Evolutionary conservation across 2,113 vertebrate genomes (phyloP), one percentile per base, ranked within the genome.

Genomic region (Myiozetetes cayanensis): DNA sequence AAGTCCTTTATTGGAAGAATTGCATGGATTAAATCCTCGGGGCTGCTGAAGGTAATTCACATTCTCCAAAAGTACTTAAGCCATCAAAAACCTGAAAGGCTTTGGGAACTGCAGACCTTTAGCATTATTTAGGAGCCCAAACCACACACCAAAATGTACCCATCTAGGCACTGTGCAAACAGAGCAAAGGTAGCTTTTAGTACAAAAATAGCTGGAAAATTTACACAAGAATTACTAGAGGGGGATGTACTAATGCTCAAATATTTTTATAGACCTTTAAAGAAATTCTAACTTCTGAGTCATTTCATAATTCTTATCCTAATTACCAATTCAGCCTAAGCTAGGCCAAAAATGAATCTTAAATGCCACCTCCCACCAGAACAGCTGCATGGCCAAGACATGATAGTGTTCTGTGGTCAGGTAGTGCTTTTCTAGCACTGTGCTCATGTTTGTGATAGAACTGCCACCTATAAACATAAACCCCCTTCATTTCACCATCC

Each of bases 401-500:
- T 0, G 1, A 8, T 4, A 58, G 28, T 1, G 43, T n/a, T 20
- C 20, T 67, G 3, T 1, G 5, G 49, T 10, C 3, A 56, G 39
- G 13, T 9, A 28, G 39, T 33, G 44, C 43, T 65, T 53, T 33
- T 63, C 18, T 8, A 66, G 46, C 25, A 30, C 10, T 16, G 2
- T 31, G 28, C 12, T 46, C 53, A 27, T 0, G 0, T 14, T 52
- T 10, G 10, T 2, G 7, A 53, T 9, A 35, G 41, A 84, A 71
- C 0, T 35, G 9, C 13, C 24, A 35, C 8, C 23, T 25, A 14
- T 6, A 44, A 82, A n/a, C 28, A 19, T 2, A 63, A n/a, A 4
- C 37, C 23, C 24, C 2, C 44, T 71, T 67, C 72, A 30, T 44
- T 79, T 50, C 43, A 72, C 4, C 31, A 41, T 3, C 31, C 41